Conservation (phyloP, 2,797 vertebrate genomes). For the Lacerta agilis region DNA sequence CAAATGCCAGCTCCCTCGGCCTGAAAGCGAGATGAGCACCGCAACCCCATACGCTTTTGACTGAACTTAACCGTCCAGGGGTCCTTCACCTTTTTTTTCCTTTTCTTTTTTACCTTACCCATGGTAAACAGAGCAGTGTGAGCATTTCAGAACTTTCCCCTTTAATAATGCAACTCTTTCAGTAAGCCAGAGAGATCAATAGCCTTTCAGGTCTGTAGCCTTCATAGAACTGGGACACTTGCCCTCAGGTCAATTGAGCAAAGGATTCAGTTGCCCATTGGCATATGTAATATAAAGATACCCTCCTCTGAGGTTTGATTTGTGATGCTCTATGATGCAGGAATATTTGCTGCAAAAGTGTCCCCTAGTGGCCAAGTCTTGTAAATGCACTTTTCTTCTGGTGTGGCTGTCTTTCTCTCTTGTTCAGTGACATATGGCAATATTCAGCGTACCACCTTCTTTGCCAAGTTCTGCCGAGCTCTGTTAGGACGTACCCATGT, state of each 20-base stretch:
- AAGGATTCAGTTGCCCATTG: constrained; percentile 32
- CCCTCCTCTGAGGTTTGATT: constrained; percentile 53
- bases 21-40: no score
- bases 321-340: not conserved
- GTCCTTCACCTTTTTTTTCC: no score
- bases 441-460: constrained; percentile 16
- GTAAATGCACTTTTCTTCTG: constrained; percentile 20
- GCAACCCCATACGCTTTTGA: no score
- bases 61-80: no score
- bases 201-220: constrained; percentile 37
- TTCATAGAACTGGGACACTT: constrained; percentile 23
- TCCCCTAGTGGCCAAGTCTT: not conserved
- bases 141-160: constrained; percentile 36
- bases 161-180: not conserved
- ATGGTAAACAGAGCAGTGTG: constrained; percentile 3
- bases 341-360: not conserved
- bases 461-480: not conserved
- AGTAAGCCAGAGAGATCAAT: constrained; percentile 56
- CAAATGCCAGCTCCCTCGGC: no score
- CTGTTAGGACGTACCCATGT: not conserved
- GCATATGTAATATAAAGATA: not conserved
- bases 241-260: constrained; percentile 33
- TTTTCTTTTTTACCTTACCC: not conserved
- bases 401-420: constrained; percentile 48
- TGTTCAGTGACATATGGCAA: constrained; percentile 49